Evolutionary conservation across 2,797 vertebrate genomes (phyloP).

Genomic region (Darevskia nairensis): DNA sequence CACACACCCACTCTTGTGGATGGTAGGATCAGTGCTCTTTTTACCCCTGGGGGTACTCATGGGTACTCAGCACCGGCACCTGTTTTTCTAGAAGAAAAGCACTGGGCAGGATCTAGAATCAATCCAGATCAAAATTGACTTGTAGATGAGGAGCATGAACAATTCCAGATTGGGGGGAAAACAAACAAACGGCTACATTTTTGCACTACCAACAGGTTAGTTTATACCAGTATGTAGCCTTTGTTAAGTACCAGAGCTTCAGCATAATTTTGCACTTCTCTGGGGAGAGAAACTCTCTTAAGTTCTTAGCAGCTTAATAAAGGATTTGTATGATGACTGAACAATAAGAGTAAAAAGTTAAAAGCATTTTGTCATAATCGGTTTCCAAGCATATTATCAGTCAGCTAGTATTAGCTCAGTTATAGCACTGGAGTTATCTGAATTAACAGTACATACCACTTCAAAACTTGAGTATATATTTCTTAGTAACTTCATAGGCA

Average conservation of each 20-base stretch:
- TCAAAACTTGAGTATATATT: neutral
- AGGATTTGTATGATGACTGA: neutral
- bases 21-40: too few relatives aligned
- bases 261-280: neutral
- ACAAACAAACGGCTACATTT: too few relatives aligned
- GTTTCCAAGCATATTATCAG: neutral
- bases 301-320: neutral
- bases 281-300: neutral
- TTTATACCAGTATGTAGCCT: too few relatives aligned
- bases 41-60: too few relatives aligned
- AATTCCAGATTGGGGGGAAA: too few relatives aligned
- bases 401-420: neutral
- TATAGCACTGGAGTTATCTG: neutral
- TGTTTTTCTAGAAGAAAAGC: too few relatives aligned
- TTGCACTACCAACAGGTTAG: too few relatives aligned
- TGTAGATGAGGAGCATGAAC: too few relatives aligned
- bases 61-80: too few relatives aligned
- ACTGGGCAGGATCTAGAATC: too few relatives aligned
- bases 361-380: neutral
- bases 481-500: slow-evolving; percentile 8
- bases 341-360: neutral
- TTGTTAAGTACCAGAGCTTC: neutral
- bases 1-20: too few relatives aligned
- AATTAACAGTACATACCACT: neutral
- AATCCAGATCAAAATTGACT: too few relatives aligned